Percentiles rank a stretch among this genome's conserved stretches.
Evolutionary conservation across 2,888 invertebrate species (phyloP).

Genomic region (Rhaphigaster nebulosa): DNA sequence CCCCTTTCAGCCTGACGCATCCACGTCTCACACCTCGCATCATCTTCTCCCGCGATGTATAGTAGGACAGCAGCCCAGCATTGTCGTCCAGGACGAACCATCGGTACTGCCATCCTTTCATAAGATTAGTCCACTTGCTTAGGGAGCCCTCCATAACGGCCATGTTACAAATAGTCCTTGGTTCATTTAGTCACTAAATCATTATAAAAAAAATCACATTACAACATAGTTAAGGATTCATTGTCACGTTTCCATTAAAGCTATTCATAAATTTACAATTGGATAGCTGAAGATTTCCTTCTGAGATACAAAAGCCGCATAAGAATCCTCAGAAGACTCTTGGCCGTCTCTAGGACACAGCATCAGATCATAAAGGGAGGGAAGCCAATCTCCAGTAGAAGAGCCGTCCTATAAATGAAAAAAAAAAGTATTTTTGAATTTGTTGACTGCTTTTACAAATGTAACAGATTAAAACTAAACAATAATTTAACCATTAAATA

Average conservation of each 20-base stretch:
- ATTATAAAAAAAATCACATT: slow-evolving; percentile 34
- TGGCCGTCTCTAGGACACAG: slow-evolving; percentile 24
- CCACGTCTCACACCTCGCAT: slow-evolving; percentile 96
- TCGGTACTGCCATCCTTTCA: slow-evolving; percentile 99
- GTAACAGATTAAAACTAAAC: neutral
- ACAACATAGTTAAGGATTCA: slow-evolving; percentile 36
- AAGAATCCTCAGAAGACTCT: slow-evolving; percentile 41
- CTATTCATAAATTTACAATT: slow-evolving; percentile 43
- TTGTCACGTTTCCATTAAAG: slow-evolving; percentile 36
- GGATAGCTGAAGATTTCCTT: neutral
- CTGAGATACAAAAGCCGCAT: slow-evolving; percentile 15
- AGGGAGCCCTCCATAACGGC: slow-evolving; percentile 88
- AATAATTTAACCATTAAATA: neutral
- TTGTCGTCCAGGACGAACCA: slow-evolving; percentile 99
- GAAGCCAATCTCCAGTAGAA: slow-evolving; percentile 38
- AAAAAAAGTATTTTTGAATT: neutral
- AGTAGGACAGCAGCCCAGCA: slow-evolving; percentile 95
- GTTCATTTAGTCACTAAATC: slow-evolving; percentile 53
- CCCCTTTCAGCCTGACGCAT: slow-evolving; percentile 96
- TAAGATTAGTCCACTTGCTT: slow-evolving; percentile 98
- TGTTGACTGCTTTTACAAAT: neutral
- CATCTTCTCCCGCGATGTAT: slow-evolving; percentile 99
- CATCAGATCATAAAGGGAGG: slow-evolving; percentile 38
- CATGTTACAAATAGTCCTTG: slow-evolving; percentile 61
- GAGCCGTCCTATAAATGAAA: slow-evolving; percentile 45